Evolutionary conservation across 2,113 vertebrate species (phyloP), one percentile per base, ranked within the genome.

Genomic region (Prunella himalayana): DNA sequence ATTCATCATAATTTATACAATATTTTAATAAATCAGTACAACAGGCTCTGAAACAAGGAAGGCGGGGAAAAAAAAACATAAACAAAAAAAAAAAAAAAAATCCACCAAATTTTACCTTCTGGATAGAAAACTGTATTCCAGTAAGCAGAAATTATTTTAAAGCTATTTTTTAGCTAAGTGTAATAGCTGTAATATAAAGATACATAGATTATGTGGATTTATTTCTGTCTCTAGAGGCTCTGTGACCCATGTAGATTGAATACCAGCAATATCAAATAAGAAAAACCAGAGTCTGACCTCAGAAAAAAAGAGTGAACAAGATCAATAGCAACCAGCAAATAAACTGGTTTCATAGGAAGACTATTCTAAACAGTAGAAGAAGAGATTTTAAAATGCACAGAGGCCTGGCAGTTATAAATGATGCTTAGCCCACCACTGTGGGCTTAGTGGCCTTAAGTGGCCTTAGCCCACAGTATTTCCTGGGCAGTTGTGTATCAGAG

Each of bases 361-460:
- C 57, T 89, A 5, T 37, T 63, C 35, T n/a, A 79, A 79, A 53
- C 23, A 70, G 39, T 1, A 39, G 45, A 64, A 42, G 42, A 80
- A 42, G 9, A 75, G 35, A 73, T 76, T 88, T 93, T 33, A 21
- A 53, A 57, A 82, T 5, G 15, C 30, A 35, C 4, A 37, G 65
- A 82, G 42, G 42, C 20, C 89, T 76, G 45, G 30, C 68, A 71
- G 73, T 69, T 76, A n/a, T 5, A 60, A 72, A 71, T 42, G 41
- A 53, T 39, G 30, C 44, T 69, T 31, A 49, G 59, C n/a, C 69
- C 42, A 73, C n/a, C 21, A 41, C n/a, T 19, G 42, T 31, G 45
- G 70, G 27, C 31, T 90, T 88, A 86, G 79, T 80, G 63, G 88
- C 75, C 63, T 84, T 69, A 87, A 82, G 88, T 73, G 65, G 92